Base-by-base conservation (phyloP, 2,888 invertebrate species). In the Lochmaea crataegi region DNA sequence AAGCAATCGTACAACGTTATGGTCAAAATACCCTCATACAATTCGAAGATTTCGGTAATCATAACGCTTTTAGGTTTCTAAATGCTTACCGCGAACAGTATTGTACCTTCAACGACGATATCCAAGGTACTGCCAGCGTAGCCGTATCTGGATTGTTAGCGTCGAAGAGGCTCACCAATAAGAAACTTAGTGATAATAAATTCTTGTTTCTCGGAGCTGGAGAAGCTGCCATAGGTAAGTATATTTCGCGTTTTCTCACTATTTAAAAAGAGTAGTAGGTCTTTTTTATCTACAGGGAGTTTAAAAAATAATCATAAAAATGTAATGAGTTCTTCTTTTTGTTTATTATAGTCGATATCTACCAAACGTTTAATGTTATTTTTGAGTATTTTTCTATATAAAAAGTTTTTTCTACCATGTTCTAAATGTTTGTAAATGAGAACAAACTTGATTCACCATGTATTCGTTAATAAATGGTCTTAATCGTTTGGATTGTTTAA, bases 31-130 rank as follows among this genome's bases (percentile, higher is more conserved):
- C 94, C 0, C 88, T 96, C 26, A 92, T 94, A 76, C 94, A 94
- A 74, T 87, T 86, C 75, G 99, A 99, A 89, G 99, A 99, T 87
- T 99, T 99, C 87, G 99, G 96, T 56, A 96, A 98, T 83, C 92
- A 93, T 82, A 99, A 99, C 88, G 99, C 99, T n/a, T 98, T 97
- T 87, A 91, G 95, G 61, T 92, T 98, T 77, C 88, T 99, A 73
- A 94, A 94, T 83, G 96, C 95, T 87, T 99, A 98, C 88, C 91
- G 96, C 74, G 88, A 94, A 83, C 91, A 91, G 78, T 99, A 97
- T 87, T 99, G 99, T 87, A 98, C 98, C 26, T 99, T 99, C 87
- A 99, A 99, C 87, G 99, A 99, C 84, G 99, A 99, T 84, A 99
- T 99, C 83, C 98, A 99, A 87, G 81, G 98, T 79, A 97, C 98